Evolutionary conservation across 2,797 vertebrate species (phyloP).

Genomic region (Enteromius anoplus): DNA sequence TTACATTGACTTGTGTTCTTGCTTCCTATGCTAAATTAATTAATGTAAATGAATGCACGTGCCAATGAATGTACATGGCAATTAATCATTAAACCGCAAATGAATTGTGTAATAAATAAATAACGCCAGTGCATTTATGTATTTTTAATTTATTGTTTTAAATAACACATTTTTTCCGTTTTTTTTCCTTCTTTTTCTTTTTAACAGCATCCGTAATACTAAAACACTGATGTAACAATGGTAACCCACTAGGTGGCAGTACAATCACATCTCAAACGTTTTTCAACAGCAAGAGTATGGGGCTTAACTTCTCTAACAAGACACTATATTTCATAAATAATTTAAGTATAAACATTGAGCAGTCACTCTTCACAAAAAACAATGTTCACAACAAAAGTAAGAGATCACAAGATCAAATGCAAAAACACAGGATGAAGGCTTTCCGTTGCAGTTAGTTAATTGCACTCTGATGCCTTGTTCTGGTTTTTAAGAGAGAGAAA

Average conservation of each 20-base stretch:
- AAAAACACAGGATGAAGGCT: conserved; percentile 66
- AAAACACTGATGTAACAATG: conserved; percentile 84
- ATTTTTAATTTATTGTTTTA: conserved; percentile 76
- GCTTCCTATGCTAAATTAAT: background rate
- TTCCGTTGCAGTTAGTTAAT: conserved; percentile 61
- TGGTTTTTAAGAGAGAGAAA: conserved; percentile 27
- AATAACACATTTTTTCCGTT: conserved; percentile 75
- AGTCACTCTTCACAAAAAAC: conserved; percentile 84
- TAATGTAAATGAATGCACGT: background rate
- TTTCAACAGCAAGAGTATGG: conserved; percentile 81
- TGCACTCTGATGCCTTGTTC: conserved; percentile 65
- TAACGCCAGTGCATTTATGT: conserved; percentile 47
- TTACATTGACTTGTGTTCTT: background rate
- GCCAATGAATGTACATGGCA: background rate
- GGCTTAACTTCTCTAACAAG: conserved; percentile 86
- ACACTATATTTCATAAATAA: conserved; percentile 88
- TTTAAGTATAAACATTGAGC: conserved; percentile 91
- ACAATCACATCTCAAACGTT: conserved; percentile 82
- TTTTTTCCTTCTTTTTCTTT: conserved; percentile 66
- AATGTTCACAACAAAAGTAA: conserved; percentile 75
- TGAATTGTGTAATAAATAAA: conserved; percentile 9
- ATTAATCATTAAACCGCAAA: background rate
- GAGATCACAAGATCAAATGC: conserved; percentile 71
- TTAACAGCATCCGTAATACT: conserved; percentile 71
- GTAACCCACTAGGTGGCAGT: conserved; percentile 83